These are phyloP conservation scores for Bujurquina vittata DNA, from an alignment of 2,113 vertebrate genomes.

Conservation along the genomic window DNA sequence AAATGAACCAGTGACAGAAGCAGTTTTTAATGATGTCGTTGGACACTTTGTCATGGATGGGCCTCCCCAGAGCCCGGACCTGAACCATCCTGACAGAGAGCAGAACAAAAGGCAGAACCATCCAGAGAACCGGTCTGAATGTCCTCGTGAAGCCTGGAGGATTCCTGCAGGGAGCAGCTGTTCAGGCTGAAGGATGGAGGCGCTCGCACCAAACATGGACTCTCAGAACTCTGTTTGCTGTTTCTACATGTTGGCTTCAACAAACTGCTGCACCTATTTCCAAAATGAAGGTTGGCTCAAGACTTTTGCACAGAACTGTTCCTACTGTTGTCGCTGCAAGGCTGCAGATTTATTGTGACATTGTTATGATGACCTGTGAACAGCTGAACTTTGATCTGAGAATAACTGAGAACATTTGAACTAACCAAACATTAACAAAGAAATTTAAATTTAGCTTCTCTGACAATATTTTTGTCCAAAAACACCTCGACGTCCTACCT, in stretches of 20 bases:
- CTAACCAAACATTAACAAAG: background rate
- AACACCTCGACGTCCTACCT: conserved; percentile 59
- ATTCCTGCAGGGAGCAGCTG: background rate
- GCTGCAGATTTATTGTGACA: too few relatives aligned
- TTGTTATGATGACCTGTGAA: background rate
- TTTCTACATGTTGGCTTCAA: background rate
- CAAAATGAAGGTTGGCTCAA: background rate
- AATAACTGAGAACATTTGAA: background rate
- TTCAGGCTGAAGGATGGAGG: background rate
- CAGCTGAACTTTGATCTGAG: background rate
- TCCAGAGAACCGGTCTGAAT: background rate
- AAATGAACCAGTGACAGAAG: background rate
- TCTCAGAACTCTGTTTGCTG: background rate
- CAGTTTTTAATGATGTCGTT: background rate
- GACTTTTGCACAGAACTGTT: background rate
- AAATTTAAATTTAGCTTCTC: background rate
- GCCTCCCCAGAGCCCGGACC: background rate
- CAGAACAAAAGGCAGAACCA: background rate
- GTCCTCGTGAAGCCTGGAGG: background rate
- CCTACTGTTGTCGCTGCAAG: background rate
- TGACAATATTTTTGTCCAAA: fast-evolving
- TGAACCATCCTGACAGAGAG: background rate
- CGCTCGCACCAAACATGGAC: background rate
- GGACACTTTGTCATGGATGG: background rate
- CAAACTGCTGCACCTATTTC: background rate